Evolutionary conservation across 2,797 vertebrate species (phyloP), one percentile per base, ranked within the genome.

Genomic region (Gouania willdenowi): DNA sequence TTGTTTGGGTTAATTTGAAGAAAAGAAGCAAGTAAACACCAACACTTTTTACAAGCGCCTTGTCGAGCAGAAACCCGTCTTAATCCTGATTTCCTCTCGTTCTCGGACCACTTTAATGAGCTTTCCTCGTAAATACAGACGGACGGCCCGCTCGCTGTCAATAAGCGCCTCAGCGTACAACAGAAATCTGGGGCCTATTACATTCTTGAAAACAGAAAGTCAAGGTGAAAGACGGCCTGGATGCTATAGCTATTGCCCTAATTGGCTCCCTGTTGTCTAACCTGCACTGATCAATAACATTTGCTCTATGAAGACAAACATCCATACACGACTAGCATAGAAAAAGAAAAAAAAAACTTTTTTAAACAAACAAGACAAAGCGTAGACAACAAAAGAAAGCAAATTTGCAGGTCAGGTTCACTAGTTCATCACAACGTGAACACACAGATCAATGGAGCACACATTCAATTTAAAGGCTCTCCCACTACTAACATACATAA

Each of bases 231-330:
- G 71, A 62, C 44, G 58, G 46, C 47, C 56, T 57, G 65, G 67
- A 74, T 47, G 54, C n/a, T n/a, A 72, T 63, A 46, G 64, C 49
- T 45, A 32, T 23, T 17, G 56, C 45, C 65, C 84, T 91, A 91
- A 92, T 90, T 91, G 89, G 88, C 81, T 83, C 53, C 87, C 81
- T 57, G 63, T 77, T 63, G 74, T 81, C 82, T 65, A 68, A 73
- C 62, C 66, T 55, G 42, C 39, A 15, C 68, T 63, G 75, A 88
- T 87, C 85, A 87, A 89, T 82, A 75, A 71, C 34, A 43, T 42
- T 43, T 14, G 34, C 44, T 68, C 66, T 64, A 57, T 57, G 77
- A 56, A 55, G 36, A 82, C 44, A 50, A 56, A 57, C 63, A 70
- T 82, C 75, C 70, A 81, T 76, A 83, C 68, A 24, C 50, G 57